A percentile compares a stretch with the other conserved stretches of the same genome.
Conservation (phyloP, 2,113 vertebrate species). For the Eretmochelys imbricata region DNA sequence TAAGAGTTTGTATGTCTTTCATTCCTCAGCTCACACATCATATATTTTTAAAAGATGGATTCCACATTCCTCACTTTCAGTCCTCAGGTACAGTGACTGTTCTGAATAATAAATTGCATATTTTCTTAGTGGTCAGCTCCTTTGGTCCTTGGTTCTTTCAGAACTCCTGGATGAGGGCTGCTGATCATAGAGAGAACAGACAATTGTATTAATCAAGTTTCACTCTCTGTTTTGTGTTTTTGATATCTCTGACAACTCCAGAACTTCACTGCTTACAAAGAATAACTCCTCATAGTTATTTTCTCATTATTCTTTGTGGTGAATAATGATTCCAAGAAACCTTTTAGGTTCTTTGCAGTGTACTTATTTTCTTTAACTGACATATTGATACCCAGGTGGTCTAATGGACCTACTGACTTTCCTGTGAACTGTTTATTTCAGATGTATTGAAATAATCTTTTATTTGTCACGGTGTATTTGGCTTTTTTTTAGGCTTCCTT, state of each 20-base stretch:
- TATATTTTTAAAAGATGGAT: not conserved
- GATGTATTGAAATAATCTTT: constrained; percentile 58
- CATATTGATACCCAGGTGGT: constrained; percentile 32
- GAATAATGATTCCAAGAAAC: constrained; percentile 62
- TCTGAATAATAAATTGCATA: not conserved
- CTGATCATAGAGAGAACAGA: not conserved
- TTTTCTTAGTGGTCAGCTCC: not conserved
- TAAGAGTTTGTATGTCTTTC: not conserved
- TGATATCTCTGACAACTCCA: not conserved
- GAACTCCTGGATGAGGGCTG: not conserved
- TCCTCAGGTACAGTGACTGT: not conserved
- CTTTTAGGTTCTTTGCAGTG: constrained; percentile 47
- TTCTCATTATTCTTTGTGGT: constrained; percentile 26
- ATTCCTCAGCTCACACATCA: accelerated
- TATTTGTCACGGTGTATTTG: constrained; percentile 56
- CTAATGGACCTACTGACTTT: constrained; percentile 27
- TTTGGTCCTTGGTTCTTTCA: constrained; percentile 6
- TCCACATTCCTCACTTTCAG: not conserved
- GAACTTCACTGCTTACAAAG: not conserved
- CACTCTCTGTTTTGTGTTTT: not conserved
- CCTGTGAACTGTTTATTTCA: constrained; percentile 48
- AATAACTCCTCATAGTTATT: not conserved
- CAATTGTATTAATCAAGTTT: constrained; percentile 35
- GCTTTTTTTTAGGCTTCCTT: constrained; percentile 49
- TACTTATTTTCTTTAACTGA: constrained; percentile 58